phyloP scores from a whole-genome alignment of 2,888 invertebrate genomes.

The Notodonta dromedarius region DNA sequence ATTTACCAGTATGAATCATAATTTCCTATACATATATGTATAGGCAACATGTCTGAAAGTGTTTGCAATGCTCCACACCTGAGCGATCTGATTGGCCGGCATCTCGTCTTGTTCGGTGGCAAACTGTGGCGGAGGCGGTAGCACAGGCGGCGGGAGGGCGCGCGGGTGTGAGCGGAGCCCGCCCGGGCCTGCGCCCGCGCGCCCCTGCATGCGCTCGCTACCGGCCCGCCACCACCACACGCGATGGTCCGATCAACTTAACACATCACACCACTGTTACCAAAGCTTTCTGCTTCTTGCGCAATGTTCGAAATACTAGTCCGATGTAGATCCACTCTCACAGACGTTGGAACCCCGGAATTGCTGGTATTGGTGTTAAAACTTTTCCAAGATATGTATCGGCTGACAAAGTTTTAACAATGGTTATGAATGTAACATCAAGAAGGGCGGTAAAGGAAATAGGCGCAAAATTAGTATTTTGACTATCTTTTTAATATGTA shows the following conservation, averaged over 20 bases:
- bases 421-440: no score
- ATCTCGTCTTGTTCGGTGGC: constrained; percentile 77
- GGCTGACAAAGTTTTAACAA: no score
- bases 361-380: not conserved
- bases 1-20: no score
- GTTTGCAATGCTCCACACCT: constrained; percentile 53
- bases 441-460: no score
- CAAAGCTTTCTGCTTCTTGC: constrained; percentile 21
- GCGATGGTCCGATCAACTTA: constrained; percentile 31
- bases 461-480: no score
- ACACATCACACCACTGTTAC: constrained; percentile 41
- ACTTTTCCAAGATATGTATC: not conserved
- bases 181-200: constrained; percentile 79
- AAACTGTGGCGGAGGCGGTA: constrained; percentile 79
- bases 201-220: constrained; percentile 80
- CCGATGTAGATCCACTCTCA: constrained; percentile 19
- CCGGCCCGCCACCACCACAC: constrained; percentile 62
- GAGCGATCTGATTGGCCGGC: constrained; percentile 81
- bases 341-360: constrained; percentile 17
- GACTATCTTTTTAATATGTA: no score
- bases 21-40: not conserved
- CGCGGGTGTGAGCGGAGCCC: constrained; percentile 80
- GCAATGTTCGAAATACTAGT: constrained; percentile 13
- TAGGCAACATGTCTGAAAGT: not conserved
- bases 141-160: constrained; percentile 77